Percentiles rank a stretch among this genome's conserved stretches.
Conservation (phyloP, 2,113 vertebrate genomes). For the Epinephelus lanceolatus region DNA sequence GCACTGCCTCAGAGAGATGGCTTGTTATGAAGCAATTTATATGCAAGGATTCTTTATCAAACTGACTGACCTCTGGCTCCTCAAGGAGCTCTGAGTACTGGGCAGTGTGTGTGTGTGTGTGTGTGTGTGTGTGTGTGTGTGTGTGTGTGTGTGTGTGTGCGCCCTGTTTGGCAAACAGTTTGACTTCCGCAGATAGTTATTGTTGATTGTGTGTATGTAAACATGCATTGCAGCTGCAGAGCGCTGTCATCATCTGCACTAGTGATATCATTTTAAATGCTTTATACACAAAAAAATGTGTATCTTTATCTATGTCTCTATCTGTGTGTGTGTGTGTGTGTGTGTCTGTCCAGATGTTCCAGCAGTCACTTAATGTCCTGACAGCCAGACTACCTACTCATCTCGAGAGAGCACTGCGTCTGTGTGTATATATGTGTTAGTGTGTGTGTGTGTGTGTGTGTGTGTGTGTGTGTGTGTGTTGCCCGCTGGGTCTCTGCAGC, state of each 20-base stretch:
- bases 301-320: background rate
- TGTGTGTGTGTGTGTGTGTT: conserved; percentile 14
- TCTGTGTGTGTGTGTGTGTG: conserved; percentile 19
- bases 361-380: conserved; percentile 47
- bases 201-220: background rate
- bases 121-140: background rate
- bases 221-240: background rate
- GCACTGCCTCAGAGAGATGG: conserved; percentile 59
- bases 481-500: conserved; percentile 35
- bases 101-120: conserved; percentile 8
- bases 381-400: conserved; percentile 52
- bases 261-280: conserved; percentile 2
- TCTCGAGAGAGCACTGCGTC: conserved; percentile 24
- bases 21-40: conserved; percentile 83
- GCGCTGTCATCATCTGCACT: background rate
- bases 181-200: conserved; percentile 18
- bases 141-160: background rate
- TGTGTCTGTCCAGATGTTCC: conserved; percentile 51
- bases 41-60: conserved; percentile 81
- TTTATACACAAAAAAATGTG: conserved; percentile 4
- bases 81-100: conserved; percentile 46
- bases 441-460: conserved; percentile 7
- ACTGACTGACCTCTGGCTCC: conserved; percentile 75
- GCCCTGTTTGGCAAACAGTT: conserved; percentile 31
- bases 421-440: too few relatives aligned